Conservation (phyloP, 2,797 vertebrate genomes). For the Phoxinus dragarum region DNA sequence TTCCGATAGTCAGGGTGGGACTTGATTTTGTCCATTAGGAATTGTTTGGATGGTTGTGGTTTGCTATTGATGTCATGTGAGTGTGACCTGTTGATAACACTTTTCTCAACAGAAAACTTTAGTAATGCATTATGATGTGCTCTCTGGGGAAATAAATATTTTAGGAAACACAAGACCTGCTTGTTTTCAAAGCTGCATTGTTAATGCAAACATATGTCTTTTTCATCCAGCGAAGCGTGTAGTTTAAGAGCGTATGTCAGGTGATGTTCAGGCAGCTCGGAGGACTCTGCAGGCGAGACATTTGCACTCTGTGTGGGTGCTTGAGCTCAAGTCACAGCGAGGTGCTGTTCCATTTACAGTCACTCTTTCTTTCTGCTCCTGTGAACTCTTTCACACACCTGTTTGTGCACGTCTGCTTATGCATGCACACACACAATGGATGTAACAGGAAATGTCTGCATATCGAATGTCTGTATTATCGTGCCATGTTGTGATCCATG, state of each 20-base stretch:
- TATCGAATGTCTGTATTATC: background rate
- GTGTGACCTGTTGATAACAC: too few relatives aligned
- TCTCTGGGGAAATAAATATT: constrained; percentile 18
- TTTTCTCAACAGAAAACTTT: background rate
- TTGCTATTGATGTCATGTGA: background rate
- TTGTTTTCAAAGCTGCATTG: constrained; percentile 25
- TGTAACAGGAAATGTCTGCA: background rate
- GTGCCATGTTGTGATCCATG: background rate
- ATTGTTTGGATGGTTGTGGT: background rate
- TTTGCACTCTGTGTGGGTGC: constrained; percentile 26
- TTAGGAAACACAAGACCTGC: constrained; percentile 10
- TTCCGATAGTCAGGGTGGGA: background rate
- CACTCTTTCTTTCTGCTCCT: constrained; percentile 31
- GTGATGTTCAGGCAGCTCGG: constrained; percentile 35
- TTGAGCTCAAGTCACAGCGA: constrained; percentile 29
- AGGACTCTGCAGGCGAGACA: constrained; percentile 35
- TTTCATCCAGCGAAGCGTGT: constrained; percentile 14
- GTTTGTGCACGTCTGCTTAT: background rate
- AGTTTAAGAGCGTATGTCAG: constrained; percentile 14
- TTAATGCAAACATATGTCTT: constrained; percentile 1
- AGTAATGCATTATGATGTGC: background rate
- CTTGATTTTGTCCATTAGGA: background rate
- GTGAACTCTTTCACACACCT: constrained; percentile 23
- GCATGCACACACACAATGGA: background rate
- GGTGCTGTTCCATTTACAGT: constrained; percentile 36